Evolutionary conservation across 2,113 vertebrate species (phyloP).

Genomic region (Potamarius usumacintae): DNA sequence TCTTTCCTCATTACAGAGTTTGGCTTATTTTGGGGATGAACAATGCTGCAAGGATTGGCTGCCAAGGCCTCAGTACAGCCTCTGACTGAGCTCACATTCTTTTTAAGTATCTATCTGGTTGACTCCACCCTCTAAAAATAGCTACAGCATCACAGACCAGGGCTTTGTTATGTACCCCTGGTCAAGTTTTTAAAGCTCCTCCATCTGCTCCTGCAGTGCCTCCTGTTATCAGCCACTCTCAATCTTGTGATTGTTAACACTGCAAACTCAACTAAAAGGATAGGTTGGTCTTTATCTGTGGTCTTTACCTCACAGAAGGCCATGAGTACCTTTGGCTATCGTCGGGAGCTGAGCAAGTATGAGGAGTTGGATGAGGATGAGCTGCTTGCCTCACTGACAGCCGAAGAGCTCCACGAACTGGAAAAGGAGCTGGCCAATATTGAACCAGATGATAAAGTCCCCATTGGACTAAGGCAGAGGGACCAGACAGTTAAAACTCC

Average conservation of each 20-base stretch:
- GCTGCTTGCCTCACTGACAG: conserved; percentile 87
- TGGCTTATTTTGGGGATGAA: conserved; percentile 84
- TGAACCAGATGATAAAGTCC: conserved; percentile 86
- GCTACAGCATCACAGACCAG: conserved; percentile 84
- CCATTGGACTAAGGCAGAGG: conserved; percentile 90
- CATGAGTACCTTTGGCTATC: conserved; percentile 94
- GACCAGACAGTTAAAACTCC: conserved; percentile 94
- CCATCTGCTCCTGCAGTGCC: conserved; percentile 76
- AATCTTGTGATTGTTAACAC: conserved; percentile 40
- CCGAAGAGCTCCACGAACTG: conserved; percentile 91
- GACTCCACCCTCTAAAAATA: conserved; percentile 89
- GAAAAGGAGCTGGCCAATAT: conserved; percentile 92
- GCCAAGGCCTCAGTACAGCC: conserved; percentile 75
- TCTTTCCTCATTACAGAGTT: conserved; percentile 43
- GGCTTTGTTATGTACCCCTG: conserved; percentile 77
- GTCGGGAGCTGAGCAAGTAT: conserved; percentile 95
- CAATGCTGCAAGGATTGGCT: conserved; percentile 60
- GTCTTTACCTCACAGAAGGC: conserved; percentile 44
- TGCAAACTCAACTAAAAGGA: background rate
- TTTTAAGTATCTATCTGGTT: conserved; percentile 86
- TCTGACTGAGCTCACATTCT: conserved; percentile 86
- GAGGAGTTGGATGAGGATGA: conserved; percentile 98
- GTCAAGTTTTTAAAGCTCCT: conserved; percentile 83
- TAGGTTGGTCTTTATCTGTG: background rate
- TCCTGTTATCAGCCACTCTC: conserved; percentile 33